Base-by-base conservation (phyloP, 1,140 invertebrate species). In the Lepidostoma basale region DNA sequence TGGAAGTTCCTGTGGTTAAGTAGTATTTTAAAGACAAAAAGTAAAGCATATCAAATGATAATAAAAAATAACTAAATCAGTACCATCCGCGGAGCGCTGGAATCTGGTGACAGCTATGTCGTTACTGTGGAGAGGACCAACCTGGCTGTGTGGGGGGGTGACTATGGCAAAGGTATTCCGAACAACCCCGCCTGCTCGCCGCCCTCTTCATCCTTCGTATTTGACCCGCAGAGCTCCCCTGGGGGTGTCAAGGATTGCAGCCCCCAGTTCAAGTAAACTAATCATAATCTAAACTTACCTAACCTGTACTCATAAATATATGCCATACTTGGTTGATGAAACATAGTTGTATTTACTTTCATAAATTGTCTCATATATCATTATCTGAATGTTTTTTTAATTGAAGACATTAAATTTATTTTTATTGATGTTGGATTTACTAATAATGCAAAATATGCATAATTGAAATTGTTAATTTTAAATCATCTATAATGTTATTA, bases 111-210 rank as follows among this genome's bases (percentile, higher is more conserved):
- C 26, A 47, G 60, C 12, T 62, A 62, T 14, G 30, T 49, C 40
- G 12, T 47, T 0, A 62, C 40, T 2, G 60, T 47, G 16, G 60
- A 62, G 9, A 20, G 36, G 14, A 23, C 40, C 39, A 42, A 40
- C n/a, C 12, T 40, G 22, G 56, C 56, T 1, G 22, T 60, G 25
- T 60, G 56, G 56, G 14, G 16, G 8, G 56, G 56, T 5, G 56
- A 60, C 56, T n/a, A 20, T 10, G 16, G 28, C 9, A 56, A 30
- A 30, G 18, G 18, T 23, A 10, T 3, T n/a, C n/a, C 16, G 52
- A 23, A n/a, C 22, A 60, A 33, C 52, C 52, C 52, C 9, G 56
- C 56, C 56, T 60, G 56, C 39, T 26, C 23, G 6, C 39, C 39
- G 22, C 56, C 52, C 18, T 10, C 22, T n/a, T 22, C 36, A n/a